Evolutionary conservation across 2,888 invertebrate species (phyloP).

Genomic region (Drosophila dives): DNA sequence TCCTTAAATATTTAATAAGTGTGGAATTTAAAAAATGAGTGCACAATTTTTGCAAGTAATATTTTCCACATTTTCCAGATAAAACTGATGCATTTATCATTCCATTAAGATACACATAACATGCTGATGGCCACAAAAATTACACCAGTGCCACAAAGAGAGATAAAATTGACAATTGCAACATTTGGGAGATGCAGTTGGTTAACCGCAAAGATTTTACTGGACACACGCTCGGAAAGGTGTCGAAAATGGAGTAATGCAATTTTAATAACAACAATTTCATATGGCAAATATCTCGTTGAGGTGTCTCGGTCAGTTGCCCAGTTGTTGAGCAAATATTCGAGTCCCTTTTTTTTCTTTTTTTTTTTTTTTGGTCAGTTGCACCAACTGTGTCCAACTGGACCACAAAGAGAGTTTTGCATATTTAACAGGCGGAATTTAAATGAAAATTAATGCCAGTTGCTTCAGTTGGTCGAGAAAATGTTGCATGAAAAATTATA

Average conservation of each 20-base stretch:
- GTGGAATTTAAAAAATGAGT: neutral
- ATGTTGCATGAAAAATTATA: constrained; percentile 29
- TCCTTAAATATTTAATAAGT: neutral
- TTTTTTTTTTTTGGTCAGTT: neutral
- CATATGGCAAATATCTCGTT: constrained; percentile 46
- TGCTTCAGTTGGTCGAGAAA: constrained; percentile 30
- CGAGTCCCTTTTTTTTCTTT: neutral
- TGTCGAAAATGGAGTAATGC: constrained; percentile 64
- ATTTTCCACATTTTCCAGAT: neutral
- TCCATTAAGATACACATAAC: constrained; percentile 23
- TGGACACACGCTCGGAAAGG: constrained; percentile 34
- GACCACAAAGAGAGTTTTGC: constrained; percentile 51
- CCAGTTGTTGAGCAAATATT: constrained; percentile 7
- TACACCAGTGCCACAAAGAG: constrained; percentile 6
- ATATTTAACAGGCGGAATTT: constrained; percentile 65
- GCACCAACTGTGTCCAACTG: constrained; percentile 4
- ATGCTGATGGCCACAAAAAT: constrained; percentile 27
- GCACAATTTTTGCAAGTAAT: neutral
- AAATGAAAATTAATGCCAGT: constrained; percentile 73
- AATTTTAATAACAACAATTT: constrained; percentile 68
- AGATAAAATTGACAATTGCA: constrained; percentile 13
- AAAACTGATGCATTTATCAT: neutral
- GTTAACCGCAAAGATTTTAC: constrained; percentile 41
- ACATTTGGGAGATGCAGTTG: constrained; percentile 9
- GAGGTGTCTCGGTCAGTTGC: constrained; percentile 35